Conservation (phyloP, 2,888 invertebrate species). For the Tetrapedia diversipes region DNA sequence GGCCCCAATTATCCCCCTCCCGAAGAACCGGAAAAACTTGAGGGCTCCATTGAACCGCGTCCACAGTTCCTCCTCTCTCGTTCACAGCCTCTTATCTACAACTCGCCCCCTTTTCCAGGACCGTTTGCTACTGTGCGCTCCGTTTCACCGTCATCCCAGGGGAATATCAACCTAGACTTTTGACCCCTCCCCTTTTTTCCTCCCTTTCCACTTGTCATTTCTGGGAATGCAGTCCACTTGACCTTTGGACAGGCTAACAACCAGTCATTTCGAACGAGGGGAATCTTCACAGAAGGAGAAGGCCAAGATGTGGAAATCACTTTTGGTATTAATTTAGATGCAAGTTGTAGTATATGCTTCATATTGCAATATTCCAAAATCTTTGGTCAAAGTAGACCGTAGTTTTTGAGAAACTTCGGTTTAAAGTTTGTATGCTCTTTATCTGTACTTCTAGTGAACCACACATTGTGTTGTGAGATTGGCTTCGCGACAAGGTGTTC, state of each 20-base stretch:
- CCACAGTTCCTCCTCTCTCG: slow-evolving; percentile 46
- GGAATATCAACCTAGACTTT: slow-evolving; percentile 54
- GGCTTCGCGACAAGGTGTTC: too few relatives aligned
- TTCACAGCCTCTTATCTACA: slow-evolving; percentile 45
- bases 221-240: slow-evolving; percentile 45
- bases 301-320: too few relatives aligned
- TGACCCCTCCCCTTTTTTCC: slow-evolving; percentile 15
- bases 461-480: too few relatives aligned
- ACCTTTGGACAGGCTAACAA: slow-evolving; percentile 49
- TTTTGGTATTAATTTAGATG: too few relatives aligned
- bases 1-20: slow-evolving; percentile 66
- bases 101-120: slow-evolving; percentile 20
- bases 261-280: slow-evolving; percentile 61
- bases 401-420: too few relatives aligned
- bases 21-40: slow-evolving; percentile 64
- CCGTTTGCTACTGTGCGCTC: slow-evolving; percentile 53
- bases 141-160: slow-evolving; percentile 58
- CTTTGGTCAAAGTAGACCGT: too few relatives aligned
- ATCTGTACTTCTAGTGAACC: too few relatives aligned
- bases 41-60: slow-evolving; percentile 67
- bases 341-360: too few relatives aligned
- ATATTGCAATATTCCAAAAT: too few relatives aligned
- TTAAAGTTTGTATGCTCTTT: too few relatives aligned
- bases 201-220: slow-evolving; percentile 1
- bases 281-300: slow-evolving; percentile 57